Evolutionary conservation across 2,888 invertebrate species (phyloP).

Genomic region (Caenorhabditis becei): DNA sequence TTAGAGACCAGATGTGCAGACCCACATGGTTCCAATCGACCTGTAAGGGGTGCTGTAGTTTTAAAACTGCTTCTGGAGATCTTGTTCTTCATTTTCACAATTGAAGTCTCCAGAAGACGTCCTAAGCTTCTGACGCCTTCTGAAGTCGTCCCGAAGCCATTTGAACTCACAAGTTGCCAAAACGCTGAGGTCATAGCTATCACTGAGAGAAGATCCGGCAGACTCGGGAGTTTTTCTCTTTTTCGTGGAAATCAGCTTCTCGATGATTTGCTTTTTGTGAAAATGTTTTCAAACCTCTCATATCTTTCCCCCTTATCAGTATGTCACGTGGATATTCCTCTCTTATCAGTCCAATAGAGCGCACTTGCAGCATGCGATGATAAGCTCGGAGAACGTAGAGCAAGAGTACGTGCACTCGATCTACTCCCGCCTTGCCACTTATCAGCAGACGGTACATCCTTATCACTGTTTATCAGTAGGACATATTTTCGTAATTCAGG

Average conservation of each 20-base stretch:
- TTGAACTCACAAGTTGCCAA: conserved; percentile 22
- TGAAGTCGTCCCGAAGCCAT: no score
- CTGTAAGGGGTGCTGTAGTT: background rate
- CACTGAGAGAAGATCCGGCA: conserved; percentile 15
- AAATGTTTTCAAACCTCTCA: no score
- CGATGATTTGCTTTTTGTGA: background rate
- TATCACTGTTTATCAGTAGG: background rate
- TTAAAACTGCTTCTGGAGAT: no score
- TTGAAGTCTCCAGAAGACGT: no score
- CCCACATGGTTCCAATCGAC: conserved; percentile 23
- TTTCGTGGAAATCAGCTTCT: background rate
- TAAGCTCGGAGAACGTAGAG: conserved; percentile 61
- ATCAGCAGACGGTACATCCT: conserved; percentile 67
- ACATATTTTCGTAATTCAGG: conserved; percentile 14
- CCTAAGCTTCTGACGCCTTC: no score
- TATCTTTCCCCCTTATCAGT: no score
- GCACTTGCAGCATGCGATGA: background rate
- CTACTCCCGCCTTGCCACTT: conserved; percentile 73
- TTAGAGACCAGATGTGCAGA: conserved; percentile 11
- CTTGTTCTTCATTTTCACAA: no score
- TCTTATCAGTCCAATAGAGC: background rate
- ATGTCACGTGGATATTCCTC: background rate
- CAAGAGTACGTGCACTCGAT: conserved; percentile 76
- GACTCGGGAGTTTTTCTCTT: background rate
- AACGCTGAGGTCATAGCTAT: conserved; percentile 28